Conservation (phyloP, 2,113 vertebrate genomes). For the Phocoena sinus region DNA sequence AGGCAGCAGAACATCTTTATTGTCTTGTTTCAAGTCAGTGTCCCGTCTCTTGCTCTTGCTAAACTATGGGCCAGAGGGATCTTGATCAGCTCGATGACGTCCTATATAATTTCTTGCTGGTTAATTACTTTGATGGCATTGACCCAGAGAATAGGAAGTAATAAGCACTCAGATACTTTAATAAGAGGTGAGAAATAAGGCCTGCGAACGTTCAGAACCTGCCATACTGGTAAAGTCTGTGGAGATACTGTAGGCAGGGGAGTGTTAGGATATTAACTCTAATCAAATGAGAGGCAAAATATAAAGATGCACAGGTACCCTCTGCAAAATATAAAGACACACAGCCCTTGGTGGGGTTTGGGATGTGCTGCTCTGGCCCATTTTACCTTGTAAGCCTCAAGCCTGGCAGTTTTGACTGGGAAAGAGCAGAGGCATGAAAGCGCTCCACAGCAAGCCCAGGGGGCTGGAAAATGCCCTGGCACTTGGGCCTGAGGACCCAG, state of each 20-base stretch:
- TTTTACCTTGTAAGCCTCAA: neutral
- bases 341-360: accelerated
- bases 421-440: neutral
- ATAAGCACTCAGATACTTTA: neutral
- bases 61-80: neutral
- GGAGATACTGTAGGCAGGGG: neutral
- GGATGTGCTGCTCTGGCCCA: accelerated
- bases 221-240: neutral
- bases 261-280: neutral
- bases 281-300: neutral
- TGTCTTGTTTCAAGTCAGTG: neutral
- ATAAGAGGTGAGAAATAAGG: neutral
- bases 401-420: neutral
- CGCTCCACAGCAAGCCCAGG: neutral
- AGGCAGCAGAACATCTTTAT: neutral
- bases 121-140: neutral
- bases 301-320: too few species aligned
- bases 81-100: neutral
- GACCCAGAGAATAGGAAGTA: neutral
- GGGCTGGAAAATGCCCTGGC: neutral
- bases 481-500: too few species aligned
- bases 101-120: neutral
- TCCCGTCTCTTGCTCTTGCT: neutral
- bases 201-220: neutral
- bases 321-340: neutral